Evolutionary conservation across 2,888 invertebrate species (phyloP).

Genomic region (Folsomia candida): DNA sequence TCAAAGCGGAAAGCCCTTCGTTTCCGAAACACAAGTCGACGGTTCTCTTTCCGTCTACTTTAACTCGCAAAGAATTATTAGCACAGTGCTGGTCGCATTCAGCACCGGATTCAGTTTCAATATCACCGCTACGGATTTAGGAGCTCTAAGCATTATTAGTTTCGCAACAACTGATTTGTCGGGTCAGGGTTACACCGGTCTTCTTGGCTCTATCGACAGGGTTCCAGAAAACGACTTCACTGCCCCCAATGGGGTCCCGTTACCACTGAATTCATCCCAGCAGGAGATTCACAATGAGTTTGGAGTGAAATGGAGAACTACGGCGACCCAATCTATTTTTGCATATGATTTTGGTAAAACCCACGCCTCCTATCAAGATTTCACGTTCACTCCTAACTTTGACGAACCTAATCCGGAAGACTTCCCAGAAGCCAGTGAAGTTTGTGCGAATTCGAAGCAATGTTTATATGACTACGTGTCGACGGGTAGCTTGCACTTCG

Average conservation of each 20-base stretch:
- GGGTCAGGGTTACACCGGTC: background rate
- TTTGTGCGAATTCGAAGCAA: background rate
- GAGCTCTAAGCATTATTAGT: background rate
- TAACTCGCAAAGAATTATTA: background rate
- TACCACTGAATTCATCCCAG: background rate
- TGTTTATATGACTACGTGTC: background rate
- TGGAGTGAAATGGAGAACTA: background rate
- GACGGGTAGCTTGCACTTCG: background rate
- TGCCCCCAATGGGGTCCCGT: background rate
- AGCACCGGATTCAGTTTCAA: background rate
- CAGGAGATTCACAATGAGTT: background rate
- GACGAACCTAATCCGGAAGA: background rate
- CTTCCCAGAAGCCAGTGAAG: background rate
- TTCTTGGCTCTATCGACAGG: background rate
- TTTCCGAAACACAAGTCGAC: background rate
- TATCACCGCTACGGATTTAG: background rate
- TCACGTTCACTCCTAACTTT: background rate
- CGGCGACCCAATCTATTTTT: background rate
- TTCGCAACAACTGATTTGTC: background rate
- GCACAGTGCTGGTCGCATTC: background rate
- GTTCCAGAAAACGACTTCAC: background rate
- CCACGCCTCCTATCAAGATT: background rate
- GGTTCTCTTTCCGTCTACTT: background rate
- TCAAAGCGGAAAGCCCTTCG: background rate
- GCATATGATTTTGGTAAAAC: background rate